A percentile compares a stretch with the other conserved stretches of the same genome.
These are phyloP conservation scores for Drosophila kanekoi DNA, from an alignment of 2,888 invertebrate species.

Conservation along the genomic window DNA sequence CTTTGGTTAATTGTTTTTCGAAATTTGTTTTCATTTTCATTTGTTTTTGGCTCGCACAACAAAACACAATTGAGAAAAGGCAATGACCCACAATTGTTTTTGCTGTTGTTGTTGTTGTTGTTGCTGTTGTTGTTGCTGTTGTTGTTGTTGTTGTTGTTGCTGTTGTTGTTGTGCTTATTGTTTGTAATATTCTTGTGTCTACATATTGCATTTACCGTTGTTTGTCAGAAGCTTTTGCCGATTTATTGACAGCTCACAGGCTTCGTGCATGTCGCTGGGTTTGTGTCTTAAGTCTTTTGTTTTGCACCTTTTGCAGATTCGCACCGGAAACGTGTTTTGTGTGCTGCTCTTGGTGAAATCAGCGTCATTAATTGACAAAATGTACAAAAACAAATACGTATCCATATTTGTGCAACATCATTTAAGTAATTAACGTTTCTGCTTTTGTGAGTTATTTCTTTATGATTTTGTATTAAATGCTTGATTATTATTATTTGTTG, in stretches of 20 bases:
- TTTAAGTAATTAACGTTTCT: slow-evolving; percentile 65
- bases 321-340: slow-evolving; percentile 53
- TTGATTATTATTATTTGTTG: no score
- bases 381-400: slow-evolving; percentile 18
- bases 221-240: slow-evolving; percentile 28
- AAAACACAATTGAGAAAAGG: slow-evolving; percentile 48
- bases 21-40: slow-evolving; percentile 9
- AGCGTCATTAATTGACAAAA: slow-evolving; percentile 74
- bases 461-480: slow-evolving; percentile 25
- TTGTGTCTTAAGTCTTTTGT: slow-evolving; percentile 62
- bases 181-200: slow-evolving; percentile 43
- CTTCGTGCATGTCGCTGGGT: slow-evolving; percentile 35
- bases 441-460: slow-evolving; percentile 13
- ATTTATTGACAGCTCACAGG: slow-evolving; percentile 30
- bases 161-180: slow-evolving; percentile 12
- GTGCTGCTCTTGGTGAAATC: slow-evolving; percentile 67
- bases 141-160: background rate
- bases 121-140: slow-evolving; percentile 21
- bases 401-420: slow-evolving; percentile 70
- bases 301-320: slow-evolving; percentile 34
- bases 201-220: slow-evolving; percentile 29
- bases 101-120: background rate
- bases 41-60: slow-evolving; percentile 5
- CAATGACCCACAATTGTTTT: slow-evolving; percentile 64
- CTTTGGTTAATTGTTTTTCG: slow-evolving; percentile 11